Conservation (phyloP, 2,113 vertebrate species). For the Scytalopus superciliaris region DNA sequence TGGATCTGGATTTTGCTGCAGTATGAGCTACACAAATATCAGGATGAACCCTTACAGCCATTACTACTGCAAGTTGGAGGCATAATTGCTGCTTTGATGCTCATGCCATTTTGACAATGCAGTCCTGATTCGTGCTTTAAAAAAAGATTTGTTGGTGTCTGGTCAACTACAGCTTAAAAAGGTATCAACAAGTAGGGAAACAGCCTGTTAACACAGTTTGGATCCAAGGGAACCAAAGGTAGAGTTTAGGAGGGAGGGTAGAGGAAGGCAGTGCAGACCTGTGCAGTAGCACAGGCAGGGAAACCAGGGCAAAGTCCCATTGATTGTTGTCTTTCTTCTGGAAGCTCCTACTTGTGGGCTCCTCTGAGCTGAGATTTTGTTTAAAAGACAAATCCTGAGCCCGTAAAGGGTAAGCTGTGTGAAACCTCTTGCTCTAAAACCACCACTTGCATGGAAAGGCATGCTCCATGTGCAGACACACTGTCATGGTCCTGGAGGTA, state of each 20-base stretch:
- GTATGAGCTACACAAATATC: background rate
- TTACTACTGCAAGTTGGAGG: background rate
- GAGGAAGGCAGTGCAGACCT: rapidly evolving
- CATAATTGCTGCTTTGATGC: background rate
- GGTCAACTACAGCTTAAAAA: background rate
- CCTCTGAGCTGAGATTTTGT: background rate
- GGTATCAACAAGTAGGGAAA: background rate
- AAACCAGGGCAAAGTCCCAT: background rate
- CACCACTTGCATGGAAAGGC: background rate
- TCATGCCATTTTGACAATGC: background rate
- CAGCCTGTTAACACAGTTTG: background rate
- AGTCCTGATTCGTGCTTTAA: background rate
- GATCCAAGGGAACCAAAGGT: background rate
- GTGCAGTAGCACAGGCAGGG: background rate
- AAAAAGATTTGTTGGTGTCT: background rate
- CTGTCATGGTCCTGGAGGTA: background rate
- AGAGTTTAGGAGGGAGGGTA: background rate
- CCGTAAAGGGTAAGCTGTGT: background rate
- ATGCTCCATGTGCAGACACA: background rate
- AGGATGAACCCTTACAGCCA: background rate
- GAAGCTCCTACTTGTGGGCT: background rate
- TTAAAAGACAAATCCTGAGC: background rate
- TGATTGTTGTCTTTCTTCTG: background rate
- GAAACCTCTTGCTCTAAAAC: background rate
- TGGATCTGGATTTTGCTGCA: slow-evolving; percentile 10